Percentiles rank a stretch among this genome's conserved stretches.
Conservation (phyloP, 2,797 vertebrate genomes). For the Pagetopsis macropterus region DNA sequence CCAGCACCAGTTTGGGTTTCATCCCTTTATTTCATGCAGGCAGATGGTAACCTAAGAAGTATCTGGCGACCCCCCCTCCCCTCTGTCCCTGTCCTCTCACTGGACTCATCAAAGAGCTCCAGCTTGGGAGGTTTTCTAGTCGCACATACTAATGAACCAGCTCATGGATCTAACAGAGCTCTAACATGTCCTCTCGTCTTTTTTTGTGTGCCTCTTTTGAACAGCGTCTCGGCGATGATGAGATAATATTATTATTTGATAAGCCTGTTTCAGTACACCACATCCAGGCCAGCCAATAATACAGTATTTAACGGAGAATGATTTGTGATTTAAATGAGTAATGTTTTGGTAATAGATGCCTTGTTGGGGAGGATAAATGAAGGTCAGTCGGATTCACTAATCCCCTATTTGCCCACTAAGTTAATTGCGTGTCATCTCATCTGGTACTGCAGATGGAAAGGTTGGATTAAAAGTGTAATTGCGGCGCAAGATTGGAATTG, state of each 20-base stretch:
- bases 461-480: conserved; percentile 71
- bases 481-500: conserved; percentile 51
- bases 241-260: conserved; percentile 70
- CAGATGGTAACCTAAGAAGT: conserved; percentile 70
- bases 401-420: conserved; percentile 62
- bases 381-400: conserved; percentile 67
- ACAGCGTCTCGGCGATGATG: conserved; percentile 45
- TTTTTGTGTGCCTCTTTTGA: conserved; percentile 23
- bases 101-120: conserved; percentile 63
- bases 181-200: conserved; percentile 12
- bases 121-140: conserved; percentile 40
- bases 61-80: conserved; percentile 4
- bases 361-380: conserved; percentile 53
- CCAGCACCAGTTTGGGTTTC: conserved; percentile 61
- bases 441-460: conserved; percentile 70
- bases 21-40: conserved; percentile 39
- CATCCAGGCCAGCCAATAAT: conserved; percentile 66
- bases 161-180: conserved; percentile 12
- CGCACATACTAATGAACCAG: conserved; percentile 52
- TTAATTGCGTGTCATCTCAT: conserved; percentile 74
- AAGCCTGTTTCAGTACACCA: conserved; percentile 57
- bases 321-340: conserved; percentile 59
- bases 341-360: conserved; percentile 41
- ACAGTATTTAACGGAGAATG: conserved; percentile 63
- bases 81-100: conserved; percentile 19